Evolutionary conservation across 2,797 vertebrate genomes (phyloP).

Genomic region (Sciurus vulgaris): DNA sequence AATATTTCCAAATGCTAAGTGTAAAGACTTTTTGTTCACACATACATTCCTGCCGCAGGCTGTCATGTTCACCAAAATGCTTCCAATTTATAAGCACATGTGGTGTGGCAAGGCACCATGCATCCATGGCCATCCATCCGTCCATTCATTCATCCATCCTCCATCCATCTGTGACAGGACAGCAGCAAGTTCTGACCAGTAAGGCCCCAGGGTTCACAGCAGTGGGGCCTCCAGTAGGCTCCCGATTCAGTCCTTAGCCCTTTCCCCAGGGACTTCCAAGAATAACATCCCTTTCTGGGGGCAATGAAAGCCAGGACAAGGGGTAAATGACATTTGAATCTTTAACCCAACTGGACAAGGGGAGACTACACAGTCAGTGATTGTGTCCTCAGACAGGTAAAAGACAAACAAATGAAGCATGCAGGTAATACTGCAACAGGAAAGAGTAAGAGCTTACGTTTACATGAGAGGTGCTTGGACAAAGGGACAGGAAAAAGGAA

Average conservation of each 20-base stretch:
- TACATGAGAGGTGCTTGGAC: background rate
- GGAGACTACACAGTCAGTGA: background rate
- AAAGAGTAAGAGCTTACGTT: slow-evolving; percentile 56
- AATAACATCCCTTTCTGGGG: slow-evolving; percentile 30
- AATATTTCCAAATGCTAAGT: slow-evolving; percentile 58
- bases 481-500: slow-evolving; percentile 6
- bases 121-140: background rate
- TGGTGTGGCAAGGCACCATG: background rate
- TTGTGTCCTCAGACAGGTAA: slow-evolving; percentile 32
- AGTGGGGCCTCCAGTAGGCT: slow-evolving; percentile 10
- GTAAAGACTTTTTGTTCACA: slow-evolving; percentile 45
- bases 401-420: slow-evolving; percentile 26
- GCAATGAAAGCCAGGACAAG: slow-evolving; percentile 6
- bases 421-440: slow-evolving; percentile 62
- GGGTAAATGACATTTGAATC: background rate
- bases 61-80: slow-evolving; percentile 18
- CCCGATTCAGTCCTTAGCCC: slow-evolving; percentile 8
- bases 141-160: background rate
- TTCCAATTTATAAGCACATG: background rate
- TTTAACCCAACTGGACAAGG: background rate
- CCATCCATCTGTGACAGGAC: background rate
- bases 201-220: slow-evolving; percentile 52
- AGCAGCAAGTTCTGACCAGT: slow-evolving; percentile 67
- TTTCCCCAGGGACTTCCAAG: background rate
- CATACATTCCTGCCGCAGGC: background rate